A percentile compares a stretch with the other conserved stretches of the same genome.
phyloP scores from a whole-genome alignment of 2,113 vertebrate species.

The Pseudolaguvia tuberculata region DNA sequence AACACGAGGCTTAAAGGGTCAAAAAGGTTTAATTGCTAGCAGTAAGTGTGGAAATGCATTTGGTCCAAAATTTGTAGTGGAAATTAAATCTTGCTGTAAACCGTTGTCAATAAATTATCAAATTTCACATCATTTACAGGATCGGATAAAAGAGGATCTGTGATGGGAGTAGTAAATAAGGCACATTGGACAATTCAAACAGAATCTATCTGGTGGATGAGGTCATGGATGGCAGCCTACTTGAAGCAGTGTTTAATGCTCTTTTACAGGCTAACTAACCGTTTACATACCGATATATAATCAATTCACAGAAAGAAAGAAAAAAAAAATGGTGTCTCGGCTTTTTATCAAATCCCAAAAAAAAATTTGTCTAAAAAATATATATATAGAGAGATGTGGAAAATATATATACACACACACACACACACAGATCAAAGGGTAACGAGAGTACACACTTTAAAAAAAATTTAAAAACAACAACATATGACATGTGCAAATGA shows the following conservation, averaged over 20 bases:
- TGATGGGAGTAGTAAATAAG: conserved; percentile 21
- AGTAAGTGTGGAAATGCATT: conserved; percentile 27
- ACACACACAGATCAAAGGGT: background rate
- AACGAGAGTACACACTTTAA: background rate
- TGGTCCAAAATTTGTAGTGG: conserved; percentile 5
- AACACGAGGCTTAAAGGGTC: background rate
- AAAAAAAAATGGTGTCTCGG: background rate
- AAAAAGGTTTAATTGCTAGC: conserved; percentile 46
- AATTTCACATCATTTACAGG: conserved; percentile 42
- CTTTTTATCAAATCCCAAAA: conserved; percentile 13
- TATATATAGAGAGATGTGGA: background rate
- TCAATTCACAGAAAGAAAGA: background rate
- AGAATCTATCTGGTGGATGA: background rate
- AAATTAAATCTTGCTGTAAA: conserved; percentile 8
- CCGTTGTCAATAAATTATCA: conserved; percentile 56
- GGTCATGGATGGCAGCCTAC: background rate
- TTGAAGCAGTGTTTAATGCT: conserved; percentile 31
- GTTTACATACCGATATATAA: background rate
- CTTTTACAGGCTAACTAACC: conserved; percentile 4
- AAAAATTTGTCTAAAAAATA: conserved; percentile 9
- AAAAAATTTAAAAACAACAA: conserved; percentile 38
- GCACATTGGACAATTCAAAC: conserved; percentile 25
- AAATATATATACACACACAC: conserved; percentile 1
- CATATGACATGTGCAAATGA: conserved; percentile 44
- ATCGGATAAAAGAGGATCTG: background rate